Conservation (phyloP, 2,113 vertebrate genomes). For the Notothenia coriiceps region DNA sequence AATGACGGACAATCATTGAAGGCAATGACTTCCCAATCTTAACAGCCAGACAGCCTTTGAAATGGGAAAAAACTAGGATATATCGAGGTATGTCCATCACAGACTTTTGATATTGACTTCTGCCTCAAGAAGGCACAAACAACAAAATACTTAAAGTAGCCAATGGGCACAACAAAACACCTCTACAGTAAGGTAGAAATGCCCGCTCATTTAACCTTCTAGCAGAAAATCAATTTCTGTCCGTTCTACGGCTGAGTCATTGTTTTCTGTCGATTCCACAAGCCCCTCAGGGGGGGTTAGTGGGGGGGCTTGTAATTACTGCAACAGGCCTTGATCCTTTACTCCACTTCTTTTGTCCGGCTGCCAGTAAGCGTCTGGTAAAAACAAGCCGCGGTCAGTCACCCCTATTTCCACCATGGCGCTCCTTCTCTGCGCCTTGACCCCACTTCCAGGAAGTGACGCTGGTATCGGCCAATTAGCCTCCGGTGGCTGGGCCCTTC, state of each 20-base stretch:
- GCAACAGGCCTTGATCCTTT: conserved; percentile 46
- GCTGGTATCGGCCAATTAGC: conserved; percentile 15
- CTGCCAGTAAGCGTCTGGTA: conserved; percentile 21
- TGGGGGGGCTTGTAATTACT: conserved; percentile 40
- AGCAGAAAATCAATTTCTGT: conserved; percentile 63
- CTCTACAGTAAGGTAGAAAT: conserved; percentile 10
- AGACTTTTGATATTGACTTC: conserved; percentile 28
- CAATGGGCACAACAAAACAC: conserved; percentile 55
- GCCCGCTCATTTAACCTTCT: conserved; percentile 59
- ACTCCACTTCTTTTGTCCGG: conserved; percentile 42
- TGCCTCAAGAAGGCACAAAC: conserved; percentile 24
- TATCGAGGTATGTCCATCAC: conserved; percentile 31
- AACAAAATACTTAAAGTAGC: conserved; percentile 38
- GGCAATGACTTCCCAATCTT: conserved; percentile 1
- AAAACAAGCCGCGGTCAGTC: conserved; percentile 62
- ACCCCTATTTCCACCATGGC: conserved; percentile 46
- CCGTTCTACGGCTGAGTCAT: conserved; percentile 57
- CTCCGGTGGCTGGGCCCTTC: not conserved
- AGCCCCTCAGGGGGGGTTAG: not conserved
- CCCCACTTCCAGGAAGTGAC: conserved; percentile 67
- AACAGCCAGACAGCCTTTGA: not conserved
- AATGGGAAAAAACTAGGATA: not conserved
- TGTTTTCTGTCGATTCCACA: conserved; percentile 56
- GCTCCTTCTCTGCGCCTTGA: not conserved
- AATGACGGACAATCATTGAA: not conserved